phyloP scores from a whole-genome alignment of 1,140 invertebrate genomes.

The Dryas iulia region DNA sequence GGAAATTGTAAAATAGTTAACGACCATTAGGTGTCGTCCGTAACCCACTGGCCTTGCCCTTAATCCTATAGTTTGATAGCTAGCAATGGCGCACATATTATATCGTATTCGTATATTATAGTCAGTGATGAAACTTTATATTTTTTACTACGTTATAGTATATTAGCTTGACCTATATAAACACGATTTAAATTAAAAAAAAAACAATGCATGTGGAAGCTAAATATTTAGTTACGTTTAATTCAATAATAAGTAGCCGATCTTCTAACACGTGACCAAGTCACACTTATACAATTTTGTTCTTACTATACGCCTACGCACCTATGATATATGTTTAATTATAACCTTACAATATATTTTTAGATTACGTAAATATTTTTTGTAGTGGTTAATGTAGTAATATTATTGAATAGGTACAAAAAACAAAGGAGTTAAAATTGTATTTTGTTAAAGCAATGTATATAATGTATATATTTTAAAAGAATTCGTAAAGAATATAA shows the following conservation, averaged over 20 bases:
- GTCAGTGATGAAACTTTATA: background rate
- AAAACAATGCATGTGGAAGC: background rate
- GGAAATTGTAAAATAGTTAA: conserved; percentile 50
- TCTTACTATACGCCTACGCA: background rate
- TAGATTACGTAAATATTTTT: background rate
- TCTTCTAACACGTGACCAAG: background rate
- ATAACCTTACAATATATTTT: background rate
- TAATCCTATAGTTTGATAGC: conserved; percentile 42
- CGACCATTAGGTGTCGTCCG: conserved; percentile 51
- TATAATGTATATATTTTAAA: background rate
- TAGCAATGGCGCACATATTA: background rate
- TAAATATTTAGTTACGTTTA: background rate
- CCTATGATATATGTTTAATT: background rate
- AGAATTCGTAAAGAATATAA: background rate
- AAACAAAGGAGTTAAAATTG: no score
- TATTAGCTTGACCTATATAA: no score
- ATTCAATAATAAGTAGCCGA: background rate
- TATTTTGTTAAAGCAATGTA: background rate
- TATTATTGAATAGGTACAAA: no score
- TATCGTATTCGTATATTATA: no score
- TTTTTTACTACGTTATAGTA: no score
- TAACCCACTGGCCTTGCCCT: conserved; percentile 64
- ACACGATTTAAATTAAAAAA: background rate
- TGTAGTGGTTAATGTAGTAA: background rate
- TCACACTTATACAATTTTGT: background rate